Evolutionary conservation across 2,113 vertebrate genomes (phyloP).

Genomic region (Cochlearius cochlearius): DNA sequence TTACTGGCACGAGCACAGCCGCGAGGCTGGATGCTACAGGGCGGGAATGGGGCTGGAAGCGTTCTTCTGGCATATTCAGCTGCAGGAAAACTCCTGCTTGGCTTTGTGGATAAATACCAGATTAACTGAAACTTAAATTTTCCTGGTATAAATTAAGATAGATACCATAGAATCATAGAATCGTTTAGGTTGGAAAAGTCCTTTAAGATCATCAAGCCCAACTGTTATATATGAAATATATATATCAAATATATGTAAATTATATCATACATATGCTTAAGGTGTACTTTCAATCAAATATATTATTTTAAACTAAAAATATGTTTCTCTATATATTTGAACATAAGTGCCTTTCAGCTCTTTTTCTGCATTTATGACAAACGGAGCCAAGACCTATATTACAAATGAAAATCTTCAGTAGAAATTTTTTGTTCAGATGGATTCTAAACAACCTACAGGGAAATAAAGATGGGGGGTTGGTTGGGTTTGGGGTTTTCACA

Average conservation of each 20-base stretch:
- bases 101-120: not conserved
- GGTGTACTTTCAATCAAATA: not conserved
- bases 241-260: not conserved
- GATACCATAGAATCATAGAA: too few relatives aligned
- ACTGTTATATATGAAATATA: too few relatives aligned
- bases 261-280: not conserved
- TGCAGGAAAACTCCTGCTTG: not conserved
- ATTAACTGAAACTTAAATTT: not conserved
- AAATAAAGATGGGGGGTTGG: not conserved
- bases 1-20: rapidly evolving
- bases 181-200: too few relatives aligned
- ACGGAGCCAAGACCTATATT: not conserved
- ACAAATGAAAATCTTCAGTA: not conserved
- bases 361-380: not conserved
- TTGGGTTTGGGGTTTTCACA: not conserved
- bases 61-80: too few relatives aligned
- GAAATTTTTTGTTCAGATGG: not conserved
- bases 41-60: not conserved
- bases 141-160: not conserved
- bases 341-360: not conserved
- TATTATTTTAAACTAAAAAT: not conserved
- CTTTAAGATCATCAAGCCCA: too few relatives aligned
- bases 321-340: not conserved
- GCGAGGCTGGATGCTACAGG: not conserved
- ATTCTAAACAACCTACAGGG: not conserved